Conservation (phyloP, 2,888 invertebrate species). For the Leptinotarsa peninsularis region DNA sequence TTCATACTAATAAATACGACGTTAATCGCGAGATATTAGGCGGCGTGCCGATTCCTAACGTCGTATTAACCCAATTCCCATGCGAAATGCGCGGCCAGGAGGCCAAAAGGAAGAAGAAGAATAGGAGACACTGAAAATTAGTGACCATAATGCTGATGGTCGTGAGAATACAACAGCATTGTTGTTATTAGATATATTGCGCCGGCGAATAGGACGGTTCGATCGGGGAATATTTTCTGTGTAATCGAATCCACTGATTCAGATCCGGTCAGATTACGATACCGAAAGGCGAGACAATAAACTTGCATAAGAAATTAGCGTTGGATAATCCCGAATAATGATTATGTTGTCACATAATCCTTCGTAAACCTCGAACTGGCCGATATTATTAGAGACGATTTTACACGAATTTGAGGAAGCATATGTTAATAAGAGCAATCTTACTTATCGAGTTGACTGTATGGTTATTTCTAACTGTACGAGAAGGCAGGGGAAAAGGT, state of each 20-base stretch:
- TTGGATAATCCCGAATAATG: neutral
- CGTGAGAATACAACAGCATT: slow-evolving; percentile 29
- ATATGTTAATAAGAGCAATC: no score
- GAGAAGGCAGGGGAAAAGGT: no score
- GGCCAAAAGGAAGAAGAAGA: slow-evolving; percentile 13
- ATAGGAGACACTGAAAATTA: slow-evolving; percentile 29
- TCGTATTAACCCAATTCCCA: slow-evolving; percentile 35
- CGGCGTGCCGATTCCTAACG: slow-evolving; percentile 24
- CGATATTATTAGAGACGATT: no score
- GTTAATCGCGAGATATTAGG: slow-evolving; percentile 34
- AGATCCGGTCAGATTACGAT: slow-evolving; percentile 11
- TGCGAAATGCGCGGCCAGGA: slow-evolving; percentile 22
- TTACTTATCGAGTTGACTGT: no score
- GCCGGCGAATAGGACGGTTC: slow-evolving; percentile 4
- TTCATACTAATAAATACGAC: slow-evolving; percentile 30
- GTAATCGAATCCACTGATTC: slow-evolving; percentile 1
- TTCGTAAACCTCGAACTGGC: neutral
- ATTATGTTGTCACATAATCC: neutral
- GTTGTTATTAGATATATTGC: slow-evolving; percentile 32
- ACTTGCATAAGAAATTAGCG: slow-evolving; percentile 9
- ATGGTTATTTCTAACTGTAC: no score
- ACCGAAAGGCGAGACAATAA: slow-evolving; percentile 3
- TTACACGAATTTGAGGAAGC: no score
- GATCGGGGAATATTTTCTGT: slow-evolving; percentile 5
- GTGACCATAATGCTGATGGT: slow-evolving; percentile 30